phyloP scores from a whole-genome alignment of 2,888 invertebrate genomes.

The Crossocerus cetratus region DNA sequence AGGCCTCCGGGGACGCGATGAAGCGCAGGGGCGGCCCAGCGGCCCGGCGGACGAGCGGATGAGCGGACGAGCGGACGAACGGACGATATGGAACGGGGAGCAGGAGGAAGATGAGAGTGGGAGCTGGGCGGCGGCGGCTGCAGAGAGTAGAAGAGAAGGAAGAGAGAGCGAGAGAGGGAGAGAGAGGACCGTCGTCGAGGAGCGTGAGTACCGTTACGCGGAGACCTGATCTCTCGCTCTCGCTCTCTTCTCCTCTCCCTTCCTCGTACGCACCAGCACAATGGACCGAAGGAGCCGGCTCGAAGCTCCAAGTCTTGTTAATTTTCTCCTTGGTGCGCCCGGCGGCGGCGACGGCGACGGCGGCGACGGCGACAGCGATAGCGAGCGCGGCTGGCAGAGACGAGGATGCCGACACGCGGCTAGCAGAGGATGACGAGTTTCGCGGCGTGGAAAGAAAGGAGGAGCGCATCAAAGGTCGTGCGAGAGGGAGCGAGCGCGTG shows the following conservation, averaged over 20 bases:
- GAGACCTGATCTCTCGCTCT: conserved; percentile 21
- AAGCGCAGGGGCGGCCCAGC: neutral
- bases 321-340: conserved; percentile 54
- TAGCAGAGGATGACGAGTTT: conserved; percentile 15
- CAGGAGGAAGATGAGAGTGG: neutral
- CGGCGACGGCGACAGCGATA: conserved; percentile 1
- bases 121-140: neutral
- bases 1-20: conserved; percentile 29
- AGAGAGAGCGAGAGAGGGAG: neutral
- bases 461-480: neutral
- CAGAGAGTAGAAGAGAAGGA: neutral
- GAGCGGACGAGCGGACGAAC: no score
- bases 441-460: conserved; percentile 26
- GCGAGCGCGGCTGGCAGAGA: conserved; percentile 18
- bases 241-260: neutral
- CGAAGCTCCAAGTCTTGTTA: conserved; percentile 54
- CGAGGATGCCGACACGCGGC: conserved; percentile 20
- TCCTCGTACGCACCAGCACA: conserved; percentile 36
- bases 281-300: conserved; percentile 55
- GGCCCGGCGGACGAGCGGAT: no score
- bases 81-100: neutral
- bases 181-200: conserved; percentile 27
- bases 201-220: conserved; percentile 54
- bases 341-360: conserved; percentile 8
- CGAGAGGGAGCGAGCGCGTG: conserved; percentile 30